Evolutionary conservation across 1,140 invertebrate species (phyloP).

Genomic region (Laodelphax striatellus): DNA sequence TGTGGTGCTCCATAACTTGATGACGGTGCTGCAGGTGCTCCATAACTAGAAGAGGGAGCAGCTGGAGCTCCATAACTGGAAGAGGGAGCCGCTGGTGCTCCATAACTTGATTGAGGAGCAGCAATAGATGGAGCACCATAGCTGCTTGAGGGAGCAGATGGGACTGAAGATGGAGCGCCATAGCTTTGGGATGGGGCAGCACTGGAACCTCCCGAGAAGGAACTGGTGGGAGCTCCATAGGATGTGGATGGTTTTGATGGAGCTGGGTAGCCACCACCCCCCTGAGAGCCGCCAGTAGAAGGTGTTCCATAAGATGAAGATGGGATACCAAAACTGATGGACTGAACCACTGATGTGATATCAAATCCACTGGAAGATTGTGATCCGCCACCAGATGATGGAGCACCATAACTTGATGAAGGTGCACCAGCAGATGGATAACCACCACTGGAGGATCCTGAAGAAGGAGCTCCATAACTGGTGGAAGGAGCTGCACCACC

Average conservation of each 20-base stretch:
- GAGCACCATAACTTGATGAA: not conserved
- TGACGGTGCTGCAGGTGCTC: constrained; percentile 4
- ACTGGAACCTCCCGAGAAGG: not conserved
- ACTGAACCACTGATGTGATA: constrained; percentile 3
- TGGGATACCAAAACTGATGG: not conserved
- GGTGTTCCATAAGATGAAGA: constrained; percentile 17
- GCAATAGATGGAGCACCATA: constrained; percentile 11
- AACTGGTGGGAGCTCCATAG: constrained; percentile 7
- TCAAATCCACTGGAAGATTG: not conserved
- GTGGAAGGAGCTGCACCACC: constrained; percentile 5
- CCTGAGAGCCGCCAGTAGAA: not conserved
- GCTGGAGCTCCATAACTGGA: constrained; percentile 12
- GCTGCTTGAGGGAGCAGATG: constrained; percentile 8
- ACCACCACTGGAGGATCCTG: constrained; percentile 1
- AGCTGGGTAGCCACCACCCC: not conserved
- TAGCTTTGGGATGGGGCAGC: constrained; percentile 2
- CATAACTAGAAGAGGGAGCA: not conserved
- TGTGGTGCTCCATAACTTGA: constrained; percentile 1
- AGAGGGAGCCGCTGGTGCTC: not conserved
- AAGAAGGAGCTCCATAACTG: constrained; percentile 18
- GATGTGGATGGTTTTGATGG: constrained; percentile 4
- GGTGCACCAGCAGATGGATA: not conserved
- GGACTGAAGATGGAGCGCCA: constrained; percentile 3
- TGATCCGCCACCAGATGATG: constrained; percentile 1
- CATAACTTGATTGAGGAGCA: not conserved